Conservation (phyloP, 2,888 invertebrate species). For the Megaustenia siamemsis region DNA sequence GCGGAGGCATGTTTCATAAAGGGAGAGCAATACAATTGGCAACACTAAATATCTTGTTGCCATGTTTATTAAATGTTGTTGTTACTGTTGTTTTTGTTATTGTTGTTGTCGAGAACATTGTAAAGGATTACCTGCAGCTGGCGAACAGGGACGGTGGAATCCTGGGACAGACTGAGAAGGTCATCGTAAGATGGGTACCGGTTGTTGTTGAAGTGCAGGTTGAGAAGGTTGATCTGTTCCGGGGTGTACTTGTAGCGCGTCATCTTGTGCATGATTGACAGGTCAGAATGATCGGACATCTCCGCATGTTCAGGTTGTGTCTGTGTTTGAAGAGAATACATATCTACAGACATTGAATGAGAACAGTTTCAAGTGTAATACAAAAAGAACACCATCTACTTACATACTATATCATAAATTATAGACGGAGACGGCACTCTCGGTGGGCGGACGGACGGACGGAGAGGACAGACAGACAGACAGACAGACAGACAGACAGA, state of each 20-base stretch:
- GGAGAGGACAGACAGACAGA: neutral
- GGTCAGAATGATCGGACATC: neutral
- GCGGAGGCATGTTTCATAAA: too few relatives aligned
- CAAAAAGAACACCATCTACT: too few relatives aligned
- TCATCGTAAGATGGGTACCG: slow-evolving; percentile 20
- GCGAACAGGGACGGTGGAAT: neutral
- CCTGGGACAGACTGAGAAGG: neutral
- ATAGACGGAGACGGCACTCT: too few relatives aligned
- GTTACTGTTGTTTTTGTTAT: too few relatives aligned
- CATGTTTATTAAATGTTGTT: too few relatives aligned
- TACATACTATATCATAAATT: too few relatives aligned
- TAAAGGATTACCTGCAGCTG: slow-evolving; percentile 5
- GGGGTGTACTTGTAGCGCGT: neutral
- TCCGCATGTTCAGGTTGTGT: neutral
- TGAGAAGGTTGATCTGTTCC: neutral
- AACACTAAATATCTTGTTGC: too few relatives aligned
- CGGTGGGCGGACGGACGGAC: too few relatives aligned
- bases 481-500: neutral
- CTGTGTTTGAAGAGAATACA: neutral
- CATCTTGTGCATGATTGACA: neutral
- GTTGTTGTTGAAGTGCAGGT: neutral
- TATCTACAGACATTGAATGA: too few relatives aligned
- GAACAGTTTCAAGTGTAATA: neutral
- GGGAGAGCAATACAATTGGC: too few relatives aligned
- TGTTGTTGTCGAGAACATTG: too few relatives aligned